These are phyloP conservation scores for Bradysia coprophila DNA, from an alignment of 1,140 invertebrate genomes.

Conservation along the genomic window DNA sequence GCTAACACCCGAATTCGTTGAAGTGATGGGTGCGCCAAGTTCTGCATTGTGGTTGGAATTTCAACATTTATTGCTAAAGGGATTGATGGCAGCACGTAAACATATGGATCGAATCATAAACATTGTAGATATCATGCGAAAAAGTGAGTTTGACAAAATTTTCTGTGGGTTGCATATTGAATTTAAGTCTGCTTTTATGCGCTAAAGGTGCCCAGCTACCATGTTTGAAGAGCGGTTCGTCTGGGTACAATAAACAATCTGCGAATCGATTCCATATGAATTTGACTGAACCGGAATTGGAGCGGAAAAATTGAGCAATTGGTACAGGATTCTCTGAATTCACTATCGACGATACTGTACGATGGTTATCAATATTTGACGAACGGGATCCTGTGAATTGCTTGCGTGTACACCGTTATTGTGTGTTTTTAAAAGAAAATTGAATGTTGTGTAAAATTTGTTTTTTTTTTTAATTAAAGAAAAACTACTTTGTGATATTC, in stretches of 20 bases:
- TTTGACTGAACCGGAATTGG: slow-evolving; percentile 88
- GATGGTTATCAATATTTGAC: slow-evolving; percentile 99
- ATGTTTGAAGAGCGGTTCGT: slow-evolving; percentile 80
- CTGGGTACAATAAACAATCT: slow-evolving; percentile 66
- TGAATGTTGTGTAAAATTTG: too few relatives aligned
- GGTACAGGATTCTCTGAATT: slow-evolving; percentile 87
- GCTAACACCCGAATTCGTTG: slow-evolving; percentile 92
- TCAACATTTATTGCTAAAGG: slow-evolving; percentile 90
- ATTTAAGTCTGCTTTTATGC: too few relatives aligned
- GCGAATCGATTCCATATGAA: slow-evolving; percentile 88
- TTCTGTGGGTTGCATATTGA: slow-evolving; percentile 14
- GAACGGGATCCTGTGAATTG: slow-evolving; percentile 85
- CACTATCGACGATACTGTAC: slow-evolving; percentile 93
- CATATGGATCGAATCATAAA: slow-evolving; percentile 92
- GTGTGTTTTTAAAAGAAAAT: too few relatives aligned
- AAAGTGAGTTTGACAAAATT: too few relatives aligned
- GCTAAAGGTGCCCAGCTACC: slow-evolving; percentile 87
- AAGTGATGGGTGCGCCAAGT: slow-evolving; percentile 96
- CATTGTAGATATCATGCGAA: slow-evolving; percentile 94
- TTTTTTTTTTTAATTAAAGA: too few relatives aligned
- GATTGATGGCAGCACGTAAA: slow-evolving; percentile 87
- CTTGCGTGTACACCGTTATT: too few relatives aligned
- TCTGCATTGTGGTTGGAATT: slow-evolving; percentile 98
- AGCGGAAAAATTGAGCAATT: slow-evolving; percentile 79
- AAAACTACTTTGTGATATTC: too few relatives aligned